Evolutionary conservation across 2,888 invertebrate species (phyloP), one percentile per base, ranked within the genome.

Genomic region (Napeogenes sylphis): DNA sequence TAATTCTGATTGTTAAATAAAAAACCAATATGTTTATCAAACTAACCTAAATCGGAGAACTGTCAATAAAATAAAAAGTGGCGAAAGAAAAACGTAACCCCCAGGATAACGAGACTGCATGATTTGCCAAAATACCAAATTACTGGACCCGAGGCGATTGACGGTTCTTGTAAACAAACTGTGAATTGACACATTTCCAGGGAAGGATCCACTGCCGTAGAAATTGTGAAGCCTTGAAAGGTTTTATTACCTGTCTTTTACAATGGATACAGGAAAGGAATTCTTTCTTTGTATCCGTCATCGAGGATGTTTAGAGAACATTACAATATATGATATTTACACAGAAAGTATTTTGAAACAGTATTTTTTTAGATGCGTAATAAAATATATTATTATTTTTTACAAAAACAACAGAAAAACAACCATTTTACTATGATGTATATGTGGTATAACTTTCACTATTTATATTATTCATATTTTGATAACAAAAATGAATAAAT

Each of bases 61-160:
- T 51, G 21, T 30, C 30, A 51, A 51, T 51, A 51, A 30, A 51
- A 30, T 30, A 21, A 10, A 51, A 30, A 51, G 30, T 10, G 14
- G 47, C 21, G 47, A 51, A 30, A 30, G 30, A 10, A 51, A 51
- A 51, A 21, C 21, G 51, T 51, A 30, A 30, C 47, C 30, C 47
- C 51, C 10, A 42, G 30, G 51, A 59, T 65, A 65, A 65, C 63
- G 64, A 62, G 62, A 61, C 55, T 38, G 53, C 45, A 64, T 68
- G 68, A 68, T 68, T 68, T 59, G 66, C 66, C 55, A 68, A 66
- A 68, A 66, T 53, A 54, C 59, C 66, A 68, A 68, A 68, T 68
- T 64, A 66, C 64, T 51, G 65, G 56, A 56, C 65, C 67, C 64
- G 53, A 54, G 55, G 53, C 59, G 60, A 64, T 64, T 62, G 64